phyloP scores from a whole-genome alignment of 2,113 vertebrate species.

The Petroica traversi region DNA sequence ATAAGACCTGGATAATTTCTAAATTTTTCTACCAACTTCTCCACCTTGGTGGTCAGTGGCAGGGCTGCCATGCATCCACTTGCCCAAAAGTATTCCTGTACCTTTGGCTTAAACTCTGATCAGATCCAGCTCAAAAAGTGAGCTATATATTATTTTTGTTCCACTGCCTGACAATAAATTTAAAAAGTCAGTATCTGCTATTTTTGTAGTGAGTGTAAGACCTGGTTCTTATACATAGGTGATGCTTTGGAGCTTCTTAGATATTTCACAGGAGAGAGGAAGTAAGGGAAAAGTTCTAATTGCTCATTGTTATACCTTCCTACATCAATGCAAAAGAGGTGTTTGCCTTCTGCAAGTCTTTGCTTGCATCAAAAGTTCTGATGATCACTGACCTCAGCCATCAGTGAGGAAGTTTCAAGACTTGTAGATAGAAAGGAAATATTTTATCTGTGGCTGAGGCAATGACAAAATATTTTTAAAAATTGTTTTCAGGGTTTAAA shows the following conservation, averaged over 20 bases:
- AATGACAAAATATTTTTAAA: neutral
- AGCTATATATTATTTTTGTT: neutral
- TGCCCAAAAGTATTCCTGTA: neutral
- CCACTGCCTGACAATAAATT: neutral
- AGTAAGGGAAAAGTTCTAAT: neutral
- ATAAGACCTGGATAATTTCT: neutral
- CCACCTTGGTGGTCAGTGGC: rapidly evolving
- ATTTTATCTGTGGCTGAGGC: neutral
- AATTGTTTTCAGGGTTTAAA: neutral
- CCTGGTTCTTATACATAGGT: neutral
- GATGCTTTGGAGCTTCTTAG: neutral
- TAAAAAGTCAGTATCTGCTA: neutral
- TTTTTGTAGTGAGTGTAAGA: neutral
- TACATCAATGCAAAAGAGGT: neutral
- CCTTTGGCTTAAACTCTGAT: neutral
- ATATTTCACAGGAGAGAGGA: neutral
- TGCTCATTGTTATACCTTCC: neutral
- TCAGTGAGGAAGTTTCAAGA: neutral
- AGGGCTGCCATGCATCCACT: neutral
- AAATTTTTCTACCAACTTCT: neutral
- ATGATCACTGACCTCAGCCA: neutral
- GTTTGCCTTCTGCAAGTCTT: neutral
- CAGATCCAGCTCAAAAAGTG: neutral
- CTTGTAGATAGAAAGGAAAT: neutral
- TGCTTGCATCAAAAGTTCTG: neutral